Evolutionary conservation across 1,140 invertebrate genomes (phyloP).

Genomic region (Drosophila willistoni): DNA sequence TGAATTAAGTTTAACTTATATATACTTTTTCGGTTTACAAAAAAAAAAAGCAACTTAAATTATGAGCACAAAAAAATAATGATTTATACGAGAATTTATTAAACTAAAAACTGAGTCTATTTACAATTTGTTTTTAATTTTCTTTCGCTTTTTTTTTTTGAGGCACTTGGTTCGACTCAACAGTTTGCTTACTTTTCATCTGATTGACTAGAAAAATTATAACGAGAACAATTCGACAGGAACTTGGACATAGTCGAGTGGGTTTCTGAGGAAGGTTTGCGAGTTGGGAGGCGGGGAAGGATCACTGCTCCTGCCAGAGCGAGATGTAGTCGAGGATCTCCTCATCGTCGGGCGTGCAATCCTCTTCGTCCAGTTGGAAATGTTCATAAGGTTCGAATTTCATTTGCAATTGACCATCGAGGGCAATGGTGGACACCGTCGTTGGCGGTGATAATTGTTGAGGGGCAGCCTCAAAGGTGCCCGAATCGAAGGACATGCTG

Average conservation of each 20-base stretch:
- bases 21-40: conserved; percentile 18
- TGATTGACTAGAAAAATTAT: conserved; percentile 75
- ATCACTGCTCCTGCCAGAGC: conserved; percentile 91
- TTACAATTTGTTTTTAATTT: conserved; percentile 38
- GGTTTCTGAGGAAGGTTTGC: no score
- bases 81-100: conserved; percentile 1
- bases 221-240: conserved; percentile 35
- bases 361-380: conserved; percentile 85
- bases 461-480: conserved; percentile 79
- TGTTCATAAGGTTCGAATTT: conserved; percentile 88
- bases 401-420: conserved; percentile 69
- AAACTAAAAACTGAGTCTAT: conserved; percentile 46
- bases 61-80: conserved; percentile 35
- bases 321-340: conserved; percentile 94
- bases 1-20: conserved; percentile 48
- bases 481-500: conserved; percentile 86
- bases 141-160: conserved; percentile 20
- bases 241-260: no score
- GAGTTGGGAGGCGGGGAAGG: no score
- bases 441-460: conserved; percentile 56
- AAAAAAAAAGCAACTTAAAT: conserved; percentile 38
- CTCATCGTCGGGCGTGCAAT: conserved; percentile 94
- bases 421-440: conserved; percentile 39
- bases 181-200: conserved; percentile 8
- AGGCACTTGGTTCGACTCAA: conserved; percentile 71